Percentiles rank a stretch among this genome's conserved stretches.
phyloP scores from a whole-genome alignment of 2,888 invertebrate species.

The Hedya salicella region DNA sequence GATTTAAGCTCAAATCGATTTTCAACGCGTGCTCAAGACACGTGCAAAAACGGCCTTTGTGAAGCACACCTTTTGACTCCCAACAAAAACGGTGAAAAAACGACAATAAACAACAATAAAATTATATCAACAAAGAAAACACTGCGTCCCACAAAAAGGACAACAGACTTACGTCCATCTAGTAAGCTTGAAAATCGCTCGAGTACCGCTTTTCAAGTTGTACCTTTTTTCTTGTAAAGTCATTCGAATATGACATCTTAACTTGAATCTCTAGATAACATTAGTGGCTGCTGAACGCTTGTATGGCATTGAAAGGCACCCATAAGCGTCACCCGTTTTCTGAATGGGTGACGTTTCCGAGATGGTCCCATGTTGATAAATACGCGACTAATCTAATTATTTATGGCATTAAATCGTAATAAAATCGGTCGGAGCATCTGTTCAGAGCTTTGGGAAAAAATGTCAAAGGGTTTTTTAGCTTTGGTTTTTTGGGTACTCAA shows the following conservation, averaged over 20 bases:
- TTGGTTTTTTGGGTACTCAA: background rate
- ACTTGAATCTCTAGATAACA: slow-evolving; percentile 79
- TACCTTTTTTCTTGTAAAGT: slow-evolving; percentile 48
- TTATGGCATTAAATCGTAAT: slow-evolving; percentile 82
- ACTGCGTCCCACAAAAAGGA: background rate
- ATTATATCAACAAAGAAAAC: slow-evolving; percentile 50
- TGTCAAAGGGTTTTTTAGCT: slow-evolving; percentile 44
- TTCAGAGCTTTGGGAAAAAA: slow-evolving; percentile 47
- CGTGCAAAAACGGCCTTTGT: slow-evolving; percentile 67
- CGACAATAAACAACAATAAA: slow-evolving; percentile 66
- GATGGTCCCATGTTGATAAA: slow-evolving; percentile 83
- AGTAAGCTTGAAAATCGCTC: slow-evolving; percentile 12
- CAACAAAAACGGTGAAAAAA: slow-evolving; percentile 66
- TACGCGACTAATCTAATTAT: slow-evolving; percentile 84
- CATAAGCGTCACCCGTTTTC: slow-evolving; percentile 52
- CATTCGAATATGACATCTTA: slow-evolving; percentile 66
- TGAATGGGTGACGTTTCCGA: slow-evolving; percentile 80
- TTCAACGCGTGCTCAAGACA: slow-evolving; percentile 75
- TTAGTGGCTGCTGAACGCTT: slow-evolving; percentile 84
- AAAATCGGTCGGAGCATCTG: slow-evolving; percentile 74
- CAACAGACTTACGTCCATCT: background rate
- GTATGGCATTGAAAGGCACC: slow-evolving; percentile 64
- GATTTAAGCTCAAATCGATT: slow-evolving; percentile 55
- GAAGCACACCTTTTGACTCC: slow-evolving; percentile 70
- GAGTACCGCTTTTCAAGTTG: slow-evolving; percentile 5